Evolutionary conservation across 2,888 invertebrate species (phyloP).

Genomic region (Plagodis dolabraria): DNA sequence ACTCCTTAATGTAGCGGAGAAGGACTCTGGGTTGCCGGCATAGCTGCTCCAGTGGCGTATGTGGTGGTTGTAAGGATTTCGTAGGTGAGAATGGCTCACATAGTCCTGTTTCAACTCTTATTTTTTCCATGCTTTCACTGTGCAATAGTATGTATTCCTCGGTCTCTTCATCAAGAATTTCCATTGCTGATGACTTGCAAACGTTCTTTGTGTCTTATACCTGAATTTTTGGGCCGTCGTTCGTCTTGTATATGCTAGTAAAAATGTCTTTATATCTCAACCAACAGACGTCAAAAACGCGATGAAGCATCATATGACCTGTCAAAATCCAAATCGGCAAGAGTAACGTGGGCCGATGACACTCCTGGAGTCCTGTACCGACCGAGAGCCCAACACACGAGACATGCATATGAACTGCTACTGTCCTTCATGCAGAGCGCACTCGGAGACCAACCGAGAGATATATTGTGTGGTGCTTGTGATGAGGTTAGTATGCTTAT

Average conservation of each 20-base stretch:
- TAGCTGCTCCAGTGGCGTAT: no score
- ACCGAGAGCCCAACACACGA: conserved; percentile 98
- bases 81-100: no score
- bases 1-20: no score
- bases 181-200: no score
- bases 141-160: no score
- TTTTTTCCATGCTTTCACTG: no score
- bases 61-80: no score
- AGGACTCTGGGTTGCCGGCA: no score
- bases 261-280: not conserved
- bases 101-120: no score
- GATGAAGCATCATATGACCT: conserved; percentile 97
- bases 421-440: conserved; percentile 98
- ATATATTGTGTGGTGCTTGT: conserved; percentile 99
- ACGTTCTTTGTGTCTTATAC: no score
- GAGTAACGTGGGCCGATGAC: conserved; percentile 95
- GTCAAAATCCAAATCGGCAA: conserved; percentile 94
- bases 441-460: conserved; percentile 97
- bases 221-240: no score
- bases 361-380: conserved; percentile 97
- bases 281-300: conserved; percentile 90
- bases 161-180: no score
- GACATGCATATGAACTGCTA: conserved; percentile 98
- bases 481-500: conserved; percentile 91
- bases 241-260: not conserved